Base-by-base conservation (phyloP, 2,113 vertebrate species). In the Hippopotamus amphibius region DNA sequence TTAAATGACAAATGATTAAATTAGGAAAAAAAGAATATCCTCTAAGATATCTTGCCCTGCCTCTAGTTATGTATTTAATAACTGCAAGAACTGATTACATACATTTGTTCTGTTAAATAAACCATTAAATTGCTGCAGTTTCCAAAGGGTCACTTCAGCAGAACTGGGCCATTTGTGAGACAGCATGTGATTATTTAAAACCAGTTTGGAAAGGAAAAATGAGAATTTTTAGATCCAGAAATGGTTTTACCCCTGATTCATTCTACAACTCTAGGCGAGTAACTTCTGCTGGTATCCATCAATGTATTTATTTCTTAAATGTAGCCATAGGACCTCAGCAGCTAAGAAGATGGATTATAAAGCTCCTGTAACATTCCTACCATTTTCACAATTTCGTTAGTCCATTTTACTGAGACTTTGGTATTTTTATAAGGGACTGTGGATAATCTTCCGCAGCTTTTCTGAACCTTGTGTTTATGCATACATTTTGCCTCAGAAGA, bases 61-160 rank as follows among this genome's bases (percentile, higher is more conserved):
- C 22, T 79, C 53, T 65, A 41, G 17, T 84, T 86, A 69, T 55
- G 61, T 88, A 68, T 41, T 88, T 91, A 33, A 30, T 43, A 97
- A 55, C 66, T 76, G 22, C 24, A 80, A 92, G 68, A 93, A 46
- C 30, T 46, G 13, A 76, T 88, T 80, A 55, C 7, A 22, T 65
- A 41, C 48, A 87, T 84, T 68, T 82, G 13, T 63, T 89, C 50
- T 88, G 57, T 88, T 94, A 94, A 95, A 93, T 61, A 90, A 88
- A 84, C 80, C 59, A 59, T 88, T 84, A 95, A 85, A 68, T 81
- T 93, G 22, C 37, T 84, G 12, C 55, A 24, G 21, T 95, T 97
- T 88, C 66, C 69, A 77, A 43, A 95, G 69, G 50, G 12, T 92
- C 84, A 80, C 33, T 90, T 83, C 63, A 83, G 63, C 59, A 77